Evolutionary conservation across 2,113 vertebrate genomes (phyloP), one percentile per base, ranked within the genome.

Genomic region (Dicrurus megarhynchus): DNA sequence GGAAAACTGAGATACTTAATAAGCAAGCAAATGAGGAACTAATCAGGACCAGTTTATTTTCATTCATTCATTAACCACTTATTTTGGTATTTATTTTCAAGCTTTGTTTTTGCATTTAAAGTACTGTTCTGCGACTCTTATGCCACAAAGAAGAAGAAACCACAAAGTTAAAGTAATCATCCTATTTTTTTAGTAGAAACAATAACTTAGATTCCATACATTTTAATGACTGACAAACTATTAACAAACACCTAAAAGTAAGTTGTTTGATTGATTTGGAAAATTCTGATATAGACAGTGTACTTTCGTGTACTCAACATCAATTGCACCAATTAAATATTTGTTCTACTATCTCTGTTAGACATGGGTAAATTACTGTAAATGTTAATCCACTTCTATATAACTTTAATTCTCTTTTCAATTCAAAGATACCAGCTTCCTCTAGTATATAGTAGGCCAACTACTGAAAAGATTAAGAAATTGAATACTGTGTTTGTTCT

Each of bases 1-100:
- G 68, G 64, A 92, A 90, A 87, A 95, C 64, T 86, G 57, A 96
- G 69, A 85, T 33, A 74, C 35, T 71, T 91, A 84, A 90, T 47
- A 67, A 95, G 55, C 24, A 69, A 55, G 35, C 35, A 90, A 76
- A 93, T 82, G 67, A 90, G 33, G 78, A 94, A 91, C 49, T 84
- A 93, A 94, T 27, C 22, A 79, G 32, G 30, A 85, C 12, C 1
- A 2, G 30, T 79, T 91, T 90, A 59, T 83, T 93, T 90, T 91
- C 42, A 63, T 77, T 89, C 74, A 92, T 64, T 50, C 70, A 46
- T 89, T 85, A 69, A 65, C 42, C 21, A 88, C 21, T 35, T 20
- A 52, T 57, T 84, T 53, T 91, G 2, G 22, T 65, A 63, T 61
- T 76, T 87, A 65, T 56, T 94, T 91, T 91, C 75, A 84, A 56